These are phyloP conservation scores for Drosophila sturtevanti DNA, from an alignment of 1,140 invertebrate species.

Conservation along the genomic window DNA sequence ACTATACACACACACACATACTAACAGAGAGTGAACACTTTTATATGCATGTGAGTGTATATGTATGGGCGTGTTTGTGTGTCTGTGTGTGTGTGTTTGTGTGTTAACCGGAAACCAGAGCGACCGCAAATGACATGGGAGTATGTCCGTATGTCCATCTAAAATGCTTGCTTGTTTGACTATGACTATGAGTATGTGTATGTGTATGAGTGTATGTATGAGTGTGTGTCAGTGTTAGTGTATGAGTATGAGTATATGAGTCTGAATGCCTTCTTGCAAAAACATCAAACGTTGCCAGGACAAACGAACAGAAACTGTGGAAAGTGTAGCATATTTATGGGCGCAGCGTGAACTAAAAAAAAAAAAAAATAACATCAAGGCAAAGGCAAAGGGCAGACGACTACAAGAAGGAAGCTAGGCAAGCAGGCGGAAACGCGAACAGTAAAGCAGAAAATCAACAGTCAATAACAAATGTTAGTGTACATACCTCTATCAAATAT, in stretches of 20 bases:
- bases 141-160: constrained; percentile 44
- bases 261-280: constrained; percentile 32
- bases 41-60: constrained; percentile 50
- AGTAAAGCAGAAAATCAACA: constrained; percentile 10
- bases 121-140: constrained; percentile 76
- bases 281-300: constrained; percentile 57
- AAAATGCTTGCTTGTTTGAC: constrained; percentile 37
- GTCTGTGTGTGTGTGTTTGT: constrained; percentile 23
- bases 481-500: too few relatives aligned
- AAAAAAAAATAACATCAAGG: constrained; percentile 12
- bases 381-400: constrained; percentile 24
- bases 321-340: constrained; percentile 77
- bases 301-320: constrained; percentile 18
- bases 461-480: constrained; percentile 18
- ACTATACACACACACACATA: constrained; percentile 46
- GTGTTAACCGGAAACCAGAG: constrained; percentile 70
- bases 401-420: constrained; percentile 20
- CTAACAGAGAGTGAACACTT: constrained; percentile 45
- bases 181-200: too few relatives aligned
- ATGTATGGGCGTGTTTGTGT: constrained; percentile 19
- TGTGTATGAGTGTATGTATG: not conserved
- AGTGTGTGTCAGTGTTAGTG: not conserved
- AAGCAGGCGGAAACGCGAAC: constrained; percentile 1
- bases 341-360: constrained; percentile 41
- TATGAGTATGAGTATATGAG: not conserved